A percentile compares a stretch with the other conserved stretches of the same genome.
Evolutionary conservation across 2,797 vertebrate species (phyloP).

Genomic region (Alfaro cultratus): DNA sequence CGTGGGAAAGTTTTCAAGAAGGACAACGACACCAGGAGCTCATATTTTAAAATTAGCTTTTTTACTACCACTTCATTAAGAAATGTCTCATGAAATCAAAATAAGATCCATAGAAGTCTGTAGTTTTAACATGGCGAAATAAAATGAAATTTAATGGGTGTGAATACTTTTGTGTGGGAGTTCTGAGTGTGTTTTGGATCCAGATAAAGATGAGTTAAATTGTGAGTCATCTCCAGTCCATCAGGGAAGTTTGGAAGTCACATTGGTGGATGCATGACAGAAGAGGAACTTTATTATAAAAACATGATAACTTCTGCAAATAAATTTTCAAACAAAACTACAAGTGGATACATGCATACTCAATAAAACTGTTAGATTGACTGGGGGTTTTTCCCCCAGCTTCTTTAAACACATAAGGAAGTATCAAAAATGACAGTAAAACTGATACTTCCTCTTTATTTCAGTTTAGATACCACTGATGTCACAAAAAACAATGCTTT

Average conservation of each 20-base stretch:
- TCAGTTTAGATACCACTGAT: conserved; percentile 3
- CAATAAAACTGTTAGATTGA: background rate
- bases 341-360: background rate
- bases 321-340: background rate
- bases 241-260: background rate
- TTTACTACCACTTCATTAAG: background rate
- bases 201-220: background rate
- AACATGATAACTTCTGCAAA: background rate
- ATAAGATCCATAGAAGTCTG: background rate
- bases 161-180: background rate
- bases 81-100: background rate
- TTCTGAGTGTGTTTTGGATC: background rate
- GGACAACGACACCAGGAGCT: background rate
- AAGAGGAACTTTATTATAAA: background rate
- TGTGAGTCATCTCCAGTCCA: background rate
- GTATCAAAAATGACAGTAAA: background rate
- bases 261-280: background rate
- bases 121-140: background rate
- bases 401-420: background rate
- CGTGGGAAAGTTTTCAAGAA: background rate
- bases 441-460: background rate
- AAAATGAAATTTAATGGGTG: background rate
- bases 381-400: background rate
- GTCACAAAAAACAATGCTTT: background rate
- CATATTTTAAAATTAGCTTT: background rate